phyloP scores from a whole-genome alignment of 2,888 invertebrate species.

The Lordiphosa fenestrarum region DNA sequence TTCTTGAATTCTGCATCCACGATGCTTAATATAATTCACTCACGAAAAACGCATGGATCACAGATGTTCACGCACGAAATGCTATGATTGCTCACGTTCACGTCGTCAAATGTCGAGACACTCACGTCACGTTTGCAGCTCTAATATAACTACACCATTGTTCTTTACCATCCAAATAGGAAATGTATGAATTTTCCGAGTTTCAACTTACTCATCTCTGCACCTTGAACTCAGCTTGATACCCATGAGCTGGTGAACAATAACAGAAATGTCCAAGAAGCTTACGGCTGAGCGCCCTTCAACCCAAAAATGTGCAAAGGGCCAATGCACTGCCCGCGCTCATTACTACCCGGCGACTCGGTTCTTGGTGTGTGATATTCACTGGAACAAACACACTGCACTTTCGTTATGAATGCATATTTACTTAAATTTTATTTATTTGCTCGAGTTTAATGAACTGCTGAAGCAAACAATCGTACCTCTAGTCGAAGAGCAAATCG shows the following conservation, averaged over 20 bases:
- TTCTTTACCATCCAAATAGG: conserved; percentile 14
- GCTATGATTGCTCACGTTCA: too few species aligned
- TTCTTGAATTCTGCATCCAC: too few species aligned
- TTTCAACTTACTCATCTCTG: conserved; percentile 2
- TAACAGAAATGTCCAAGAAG: conserved; percentile 26
- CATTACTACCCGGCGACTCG: conserved; percentile 15
- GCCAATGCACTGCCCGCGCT: conserved; percentile 43
- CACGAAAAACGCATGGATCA: too few species aligned
- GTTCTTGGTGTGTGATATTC: conserved; percentile 35
- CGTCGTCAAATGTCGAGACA: too few species aligned
- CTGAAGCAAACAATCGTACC: conserved; percentile 32
- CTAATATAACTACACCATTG: too few species aligned
- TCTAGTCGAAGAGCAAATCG: conserved; percentile 51
- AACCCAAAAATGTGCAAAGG: conserved; percentile 43
- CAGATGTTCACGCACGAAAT: too few species aligned
- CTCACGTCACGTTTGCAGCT: too few species aligned
- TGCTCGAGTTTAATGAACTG: conserved; percentile 67
- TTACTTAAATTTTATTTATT: conserved; percentile 59
- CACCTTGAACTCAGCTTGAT: conserved; percentile 53
- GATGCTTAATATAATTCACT: too few species aligned
- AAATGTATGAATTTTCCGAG: conserved; percentile 14
- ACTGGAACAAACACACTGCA: conserved; percentile 28
- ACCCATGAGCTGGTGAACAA: conserved; percentile 48
- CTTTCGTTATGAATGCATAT: conserved; percentile 38
- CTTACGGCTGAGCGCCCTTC: conserved; percentile 46